These are phyloP conservation scores for Takifugu rubripes DNA, from an alignment of 2,797 vertebrate species.

Conservation along the genomic window DNA sequence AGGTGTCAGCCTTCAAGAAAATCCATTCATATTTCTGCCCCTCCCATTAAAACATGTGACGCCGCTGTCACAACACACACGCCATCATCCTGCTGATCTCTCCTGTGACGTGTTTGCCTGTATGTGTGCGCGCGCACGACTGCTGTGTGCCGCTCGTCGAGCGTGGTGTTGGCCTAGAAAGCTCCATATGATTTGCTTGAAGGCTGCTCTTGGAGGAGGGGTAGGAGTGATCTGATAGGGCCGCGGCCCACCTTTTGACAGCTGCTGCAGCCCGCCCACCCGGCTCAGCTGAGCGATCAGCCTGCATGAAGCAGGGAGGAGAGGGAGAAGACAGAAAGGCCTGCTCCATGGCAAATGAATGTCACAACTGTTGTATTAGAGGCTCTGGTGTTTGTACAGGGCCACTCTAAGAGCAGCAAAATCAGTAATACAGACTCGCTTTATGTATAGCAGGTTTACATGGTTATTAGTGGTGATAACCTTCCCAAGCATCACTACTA, in stretches of 20 bases:
- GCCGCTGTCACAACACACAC: constrained; percentile 16
- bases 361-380: constrained; percentile 8
- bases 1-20: too few relatives aligned
- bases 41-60: constrained; percentile 22
- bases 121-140: not conserved
- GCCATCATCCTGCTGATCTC: constrained; percentile 13
- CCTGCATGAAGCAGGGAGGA: constrained; percentile 18
- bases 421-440: not conserved
- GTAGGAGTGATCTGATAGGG: constrained; percentile 58
- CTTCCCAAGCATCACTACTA: not conserved
- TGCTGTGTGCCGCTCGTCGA: constrained; percentile 38
- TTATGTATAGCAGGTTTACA: not conserved
- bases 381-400: not conserved
- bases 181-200: constrained; percentile 50
- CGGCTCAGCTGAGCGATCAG: constrained; percentile 54
- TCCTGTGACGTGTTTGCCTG: too few relatives aligned
- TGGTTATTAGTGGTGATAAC: not conserved
- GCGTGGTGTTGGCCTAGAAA: constrained; percentile 60
- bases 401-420: not conserved
- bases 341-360: constrained; percentile 26
- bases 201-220: constrained; percentile 71
- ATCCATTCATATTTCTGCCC: too few relatives aligned
- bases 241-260: constrained; percentile 66
- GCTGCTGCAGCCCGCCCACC: constrained; percentile 54
- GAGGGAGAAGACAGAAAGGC: constrained; percentile 26